phyloP scores from a whole-genome alignment of 2,888 invertebrate species.

The Piscicola geometra region DNA sequence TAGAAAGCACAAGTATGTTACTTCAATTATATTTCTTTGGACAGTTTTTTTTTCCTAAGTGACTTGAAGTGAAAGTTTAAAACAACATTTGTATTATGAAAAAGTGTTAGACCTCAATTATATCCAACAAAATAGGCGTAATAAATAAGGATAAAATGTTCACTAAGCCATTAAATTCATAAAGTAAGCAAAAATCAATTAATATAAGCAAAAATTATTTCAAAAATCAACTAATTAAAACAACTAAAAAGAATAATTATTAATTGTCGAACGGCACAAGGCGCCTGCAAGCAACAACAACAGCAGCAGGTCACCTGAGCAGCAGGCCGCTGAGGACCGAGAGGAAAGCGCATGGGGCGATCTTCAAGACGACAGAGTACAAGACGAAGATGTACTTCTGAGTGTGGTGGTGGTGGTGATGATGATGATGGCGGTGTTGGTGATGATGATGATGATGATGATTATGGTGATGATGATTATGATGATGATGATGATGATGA shows the following conservation, averaged over 20 bases:
- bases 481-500: slow-evolving; percentile 27
- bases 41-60: too few relatives aligned
- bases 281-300: neutral
- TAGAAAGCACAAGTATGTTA: too few relatives aligned
- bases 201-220: too few relatives aligned
- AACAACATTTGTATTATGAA: too few relatives aligned
- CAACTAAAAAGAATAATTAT: neutral
- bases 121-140: too few relatives aligned
- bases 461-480: slow-evolving; percentile 25
- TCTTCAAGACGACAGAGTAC: slow-evolving; percentile 62
- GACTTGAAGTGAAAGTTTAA: too few relatives aligned
- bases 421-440: slow-evolving; percentile 26
- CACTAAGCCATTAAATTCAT: too few relatives aligned
- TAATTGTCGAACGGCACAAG: neutral
- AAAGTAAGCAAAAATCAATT: too few relatives aligned
- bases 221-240: too few relatives aligned
- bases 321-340: slow-evolving; percentile 64
- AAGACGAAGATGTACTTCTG: slow-evolving; percentile 25
- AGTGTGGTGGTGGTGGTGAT: slow-evolving; percentile 13
- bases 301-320: slow-evolving; percentile 61
- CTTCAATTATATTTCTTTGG: too few relatives aligned
- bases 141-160: too few relatives aligned
- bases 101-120: too few relatives aligned
- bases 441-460: slow-evolving; percentile 32
- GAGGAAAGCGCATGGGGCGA: slow-evolving; percentile 82